Percentiles rank a stretch among this genome's conserved stretches.
Conservation (phyloP, 1,140 invertebrate species). For the Tenebrio molitor region DNA sequence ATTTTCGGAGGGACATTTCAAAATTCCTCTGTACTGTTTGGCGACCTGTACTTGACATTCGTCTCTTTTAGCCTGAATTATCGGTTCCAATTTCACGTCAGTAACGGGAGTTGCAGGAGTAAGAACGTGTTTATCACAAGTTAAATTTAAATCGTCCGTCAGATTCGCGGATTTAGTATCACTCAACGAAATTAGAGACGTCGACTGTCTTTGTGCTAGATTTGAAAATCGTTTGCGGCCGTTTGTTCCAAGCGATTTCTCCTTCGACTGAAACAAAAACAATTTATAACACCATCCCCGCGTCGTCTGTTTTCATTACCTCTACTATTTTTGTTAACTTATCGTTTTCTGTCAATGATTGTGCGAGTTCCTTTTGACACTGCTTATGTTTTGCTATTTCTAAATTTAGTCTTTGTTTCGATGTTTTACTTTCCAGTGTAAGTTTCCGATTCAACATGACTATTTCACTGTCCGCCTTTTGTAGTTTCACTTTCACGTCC, state of each 20-base stretch:
- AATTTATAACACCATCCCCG: neutral
- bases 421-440: conserved; percentile 78
- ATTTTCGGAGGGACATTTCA: conserved; percentile 56
- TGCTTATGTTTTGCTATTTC: conserved; percentile 80
- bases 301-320: conserved; percentile 67
- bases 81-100: conserved; percentile 55
- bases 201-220: conserved; percentile 37
- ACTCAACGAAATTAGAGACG: conserved; percentile 50
- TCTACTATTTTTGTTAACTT: conserved; percentile 70
- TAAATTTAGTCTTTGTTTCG: conserved; percentile 76
- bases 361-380: conserved; percentile 75
- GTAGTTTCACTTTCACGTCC: conserved; percentile 74
- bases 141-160: too few relatives aligned
- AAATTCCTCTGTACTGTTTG: conserved; percentile 41
- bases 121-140: neutral
- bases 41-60: conserved; percentile 35
- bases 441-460: conserved; percentile 77
- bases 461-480: conserved; percentile 78
- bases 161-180: conserved; percentile 19
- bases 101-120: conserved; percentile 50
- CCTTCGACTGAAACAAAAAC: conserved; percentile 52
- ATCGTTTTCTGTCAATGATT: conserved; percentile 74
- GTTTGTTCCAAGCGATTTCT: conserved; percentile 52
- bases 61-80: conserved; percentile 29
- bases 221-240: conserved; percentile 45